Evolutionary conservation across 2,113 vertebrate genomes (phyloP), one percentile per base, ranked within the genome.

Genomic region (Hemibagrus wyckioides): DNA sequence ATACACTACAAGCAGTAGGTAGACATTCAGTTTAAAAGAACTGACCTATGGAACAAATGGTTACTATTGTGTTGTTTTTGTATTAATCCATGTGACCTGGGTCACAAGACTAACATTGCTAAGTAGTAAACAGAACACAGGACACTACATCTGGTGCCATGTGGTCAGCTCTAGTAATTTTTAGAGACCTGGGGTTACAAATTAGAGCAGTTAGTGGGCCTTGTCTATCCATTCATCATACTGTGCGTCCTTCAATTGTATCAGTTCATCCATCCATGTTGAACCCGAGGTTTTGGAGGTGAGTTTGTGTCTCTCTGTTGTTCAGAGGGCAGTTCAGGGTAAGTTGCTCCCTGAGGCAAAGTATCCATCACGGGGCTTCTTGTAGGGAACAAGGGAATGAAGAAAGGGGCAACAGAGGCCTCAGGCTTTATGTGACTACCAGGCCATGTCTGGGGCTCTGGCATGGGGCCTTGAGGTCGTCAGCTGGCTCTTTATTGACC

Each of bases 281-380:
- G 48, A 83, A 77, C 71, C 65, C 14, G 7, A 90, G 80, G 52
- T 92, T 90, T 83, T 90, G 48, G 91, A 90, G 89, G 76, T 91
- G 89, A 81, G 80, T 41, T 75, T 84, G 83, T 85, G 85, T 88
- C 48, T 85, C 80, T 65, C 73, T 88, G 89, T 90, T 89, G 86
- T 86, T 71, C 39, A 28, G 69, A 82, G 80, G 86, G 80, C 75
- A 39, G 50, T 48, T 52, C 69, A 52, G 87, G 83, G 89, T 90
- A 89, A 92, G 89, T 86, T 91, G 91, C 88, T 92, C 94, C 94
- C 93, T 88, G 91, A 91, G 94, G 95, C 94, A 87, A 93, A 93
- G 92, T 93, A 95, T 95, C 94, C 93, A 95, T 95, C 94, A 95
- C 90, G 83, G 87, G 91, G 91, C 90, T 92, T 94, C 91, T 90